Conservation (phyloP, 2,888 invertebrate genomes). For the Leptinotarsa haldemani region DNA sequence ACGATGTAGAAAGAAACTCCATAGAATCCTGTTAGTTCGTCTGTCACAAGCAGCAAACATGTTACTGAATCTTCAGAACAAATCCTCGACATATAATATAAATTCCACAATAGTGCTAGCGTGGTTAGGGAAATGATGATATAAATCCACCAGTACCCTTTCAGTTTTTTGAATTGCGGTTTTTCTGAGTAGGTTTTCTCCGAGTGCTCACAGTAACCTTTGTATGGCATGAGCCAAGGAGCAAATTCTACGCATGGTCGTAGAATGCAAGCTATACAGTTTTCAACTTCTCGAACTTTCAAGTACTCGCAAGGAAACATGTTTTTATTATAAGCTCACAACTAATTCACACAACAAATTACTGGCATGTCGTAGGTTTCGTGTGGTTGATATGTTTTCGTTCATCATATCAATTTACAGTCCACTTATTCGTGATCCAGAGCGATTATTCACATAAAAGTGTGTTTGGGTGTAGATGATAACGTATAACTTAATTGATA, state of each 20-base stretch:
- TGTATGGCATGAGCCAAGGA: slow-evolving; percentile 1
- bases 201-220: not conserved
- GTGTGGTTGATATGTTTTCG: too few relatives aligned
- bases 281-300: not conserved
- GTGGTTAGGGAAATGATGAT: not conserved
- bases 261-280: not conserved
- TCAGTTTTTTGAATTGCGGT: not conserved
- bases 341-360: too few relatives aligned
- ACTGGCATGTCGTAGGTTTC: too few relatives aligned
- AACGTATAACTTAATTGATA: too few relatives aligned
- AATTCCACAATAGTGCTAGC: not conserved
- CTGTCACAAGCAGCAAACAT: not conserved
- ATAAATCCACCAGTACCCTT: not conserved
- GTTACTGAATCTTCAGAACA: not conserved
- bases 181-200: not conserved
- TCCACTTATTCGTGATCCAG: too few relatives aligned
- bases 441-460: too few relatives aligned
- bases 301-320: too few relatives aligned
- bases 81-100: not conserved
- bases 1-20: slow-evolving; percentile 1
- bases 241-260: not conserved
- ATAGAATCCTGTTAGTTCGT: not conserved
- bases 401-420: too few relatives aligned
- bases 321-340: too few relatives aligned
- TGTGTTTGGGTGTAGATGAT: too few relatives aligned